phyloP scores from a whole-genome alignment of 2,797 vertebrate genomes.

The Pempheris klunzingeri region DNA sequence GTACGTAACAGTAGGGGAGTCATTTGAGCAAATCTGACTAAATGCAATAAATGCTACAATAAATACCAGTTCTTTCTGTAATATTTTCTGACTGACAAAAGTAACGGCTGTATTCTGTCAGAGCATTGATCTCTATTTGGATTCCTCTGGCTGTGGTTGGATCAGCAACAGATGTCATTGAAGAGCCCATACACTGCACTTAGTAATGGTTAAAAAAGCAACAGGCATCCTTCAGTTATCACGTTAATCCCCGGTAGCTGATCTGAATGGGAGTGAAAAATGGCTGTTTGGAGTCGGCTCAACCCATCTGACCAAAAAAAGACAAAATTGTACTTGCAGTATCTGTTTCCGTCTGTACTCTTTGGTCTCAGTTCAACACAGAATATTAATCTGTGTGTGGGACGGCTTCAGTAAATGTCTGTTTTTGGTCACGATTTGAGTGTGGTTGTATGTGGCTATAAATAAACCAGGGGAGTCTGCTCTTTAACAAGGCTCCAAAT shows the following conservation, averaged over 20 bases:
- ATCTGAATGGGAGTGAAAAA: background rate
- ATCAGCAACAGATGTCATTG: too few relatives aligned
- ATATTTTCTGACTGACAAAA: too few relatives aligned
- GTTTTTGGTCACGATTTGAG: conserved; percentile 9
- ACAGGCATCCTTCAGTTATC: background rate
- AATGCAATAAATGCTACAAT: too few relatives aligned
- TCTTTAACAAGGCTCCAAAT: too few relatives aligned
- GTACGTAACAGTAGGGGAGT: too few relatives aligned
- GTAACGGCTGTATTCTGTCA: too few relatives aligned
- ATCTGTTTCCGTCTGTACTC: background rate
- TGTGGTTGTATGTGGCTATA: background rate
- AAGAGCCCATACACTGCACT: background rate
- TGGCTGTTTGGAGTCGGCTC: background rate
- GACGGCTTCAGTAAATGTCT: conserved; percentile 6
- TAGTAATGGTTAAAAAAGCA: background rate
- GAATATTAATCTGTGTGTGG: background rate
- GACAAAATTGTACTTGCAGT: background rate
- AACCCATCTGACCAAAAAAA: background rate
- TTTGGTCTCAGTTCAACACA: conserved; percentile 2
- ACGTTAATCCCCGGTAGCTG: background rate
- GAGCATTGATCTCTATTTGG: too few relatives aligned
- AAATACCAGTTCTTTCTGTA: too few relatives aligned
- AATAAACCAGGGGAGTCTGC: background rate
- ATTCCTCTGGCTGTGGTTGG: too few relatives aligned
- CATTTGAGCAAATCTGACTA: too few relatives aligned